Conservation (phyloP, 2,888 invertebrate genomes). For the Pecten maximus region DNA sequence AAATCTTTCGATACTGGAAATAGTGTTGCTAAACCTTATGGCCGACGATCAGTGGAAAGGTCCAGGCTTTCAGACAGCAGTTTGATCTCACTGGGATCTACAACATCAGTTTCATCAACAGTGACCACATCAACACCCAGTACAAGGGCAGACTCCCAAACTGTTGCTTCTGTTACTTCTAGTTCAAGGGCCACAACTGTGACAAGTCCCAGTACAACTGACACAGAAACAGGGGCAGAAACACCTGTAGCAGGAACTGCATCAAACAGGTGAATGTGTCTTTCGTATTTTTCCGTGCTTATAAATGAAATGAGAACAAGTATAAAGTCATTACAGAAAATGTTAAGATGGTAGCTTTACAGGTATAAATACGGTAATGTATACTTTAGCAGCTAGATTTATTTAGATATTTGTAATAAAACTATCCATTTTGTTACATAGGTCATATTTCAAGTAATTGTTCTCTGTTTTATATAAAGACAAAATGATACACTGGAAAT, state of each 20-base stretch:
- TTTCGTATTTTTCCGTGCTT: background rate
- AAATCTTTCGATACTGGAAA: background rate
- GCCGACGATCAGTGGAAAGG: background rate
- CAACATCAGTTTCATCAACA: background rate
- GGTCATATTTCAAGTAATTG: too few relatives aligned
- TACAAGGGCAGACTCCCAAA: background rate
- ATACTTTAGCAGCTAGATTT: too few relatives aligned
- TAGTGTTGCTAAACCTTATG: background rate
- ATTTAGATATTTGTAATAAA: too few relatives aligned
- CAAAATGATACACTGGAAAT: too few relatives aligned
- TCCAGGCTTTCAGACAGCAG: background rate
- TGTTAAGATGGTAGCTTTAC: too few relatives aligned
- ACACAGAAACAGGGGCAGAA: background rate
- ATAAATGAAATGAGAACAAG: too few relatives aligned
- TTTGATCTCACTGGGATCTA: background rate
- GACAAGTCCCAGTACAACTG: background rate
- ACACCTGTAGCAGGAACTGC: background rate
- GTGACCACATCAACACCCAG: background rate
- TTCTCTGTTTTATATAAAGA: too few relatives aligned
- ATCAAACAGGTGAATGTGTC: background rate
- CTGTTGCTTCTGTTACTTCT: background rate
- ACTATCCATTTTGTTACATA: too few relatives aligned
- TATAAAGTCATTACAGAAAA: too few relatives aligned
- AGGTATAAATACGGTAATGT: too few relatives aligned
- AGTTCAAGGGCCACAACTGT: background rate